A percentile compares a stretch with the other conserved stretches of the same genome.
phyloP scores from a whole-genome alignment of 2,888 invertebrate species.

The Lasioglossum calceatum region DNA sequence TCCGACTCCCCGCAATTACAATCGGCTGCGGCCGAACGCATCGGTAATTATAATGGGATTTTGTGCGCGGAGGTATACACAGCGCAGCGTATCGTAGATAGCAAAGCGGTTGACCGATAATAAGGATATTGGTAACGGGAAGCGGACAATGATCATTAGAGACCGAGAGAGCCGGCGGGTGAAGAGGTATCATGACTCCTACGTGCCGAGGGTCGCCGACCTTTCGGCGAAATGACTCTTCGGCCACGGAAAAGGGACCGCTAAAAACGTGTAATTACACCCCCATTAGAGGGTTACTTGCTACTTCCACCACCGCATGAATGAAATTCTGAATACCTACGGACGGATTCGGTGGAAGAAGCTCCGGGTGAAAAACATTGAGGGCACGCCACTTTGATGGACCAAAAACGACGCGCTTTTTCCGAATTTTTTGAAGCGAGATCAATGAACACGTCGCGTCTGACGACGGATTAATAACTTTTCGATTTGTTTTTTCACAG shows the following conservation, averaged over 20 bases:
- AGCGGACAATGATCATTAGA: constrained; percentile 77
- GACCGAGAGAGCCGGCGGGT: constrained; percentile 60
- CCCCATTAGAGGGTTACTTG: background rate
- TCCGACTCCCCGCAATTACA: constrained; percentile 52
- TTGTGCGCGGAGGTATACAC: constrained; percentile 24
- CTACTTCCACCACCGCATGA: background rate
- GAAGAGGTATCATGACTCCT: constrained; percentile 67
- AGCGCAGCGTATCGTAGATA: constrained; percentile 37
- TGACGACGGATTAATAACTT: background rate
- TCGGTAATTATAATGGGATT: constrained; percentile 58
- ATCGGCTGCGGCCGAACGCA: constrained; percentile 41
- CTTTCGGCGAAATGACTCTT: constrained; percentile 44
- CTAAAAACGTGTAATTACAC: constrained; percentile 11
- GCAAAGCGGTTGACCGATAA: constrained; percentile 69
- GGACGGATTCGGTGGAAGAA: background rate
- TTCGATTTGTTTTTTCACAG: background rate
- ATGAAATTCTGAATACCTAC: constrained; percentile 12
- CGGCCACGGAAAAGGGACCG: background rate
- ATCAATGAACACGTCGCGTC: background rate
- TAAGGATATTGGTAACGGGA: constrained; percentile 79
- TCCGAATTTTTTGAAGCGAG: background rate
- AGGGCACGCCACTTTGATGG: background rate
- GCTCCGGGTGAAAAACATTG: background rate
- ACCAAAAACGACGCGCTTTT: background rate
- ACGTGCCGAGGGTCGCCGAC: constrained; percentile 58